Conservation (phyloP, 2,797 vertebrate species). For the Rhynchonycteris naso region DNA sequence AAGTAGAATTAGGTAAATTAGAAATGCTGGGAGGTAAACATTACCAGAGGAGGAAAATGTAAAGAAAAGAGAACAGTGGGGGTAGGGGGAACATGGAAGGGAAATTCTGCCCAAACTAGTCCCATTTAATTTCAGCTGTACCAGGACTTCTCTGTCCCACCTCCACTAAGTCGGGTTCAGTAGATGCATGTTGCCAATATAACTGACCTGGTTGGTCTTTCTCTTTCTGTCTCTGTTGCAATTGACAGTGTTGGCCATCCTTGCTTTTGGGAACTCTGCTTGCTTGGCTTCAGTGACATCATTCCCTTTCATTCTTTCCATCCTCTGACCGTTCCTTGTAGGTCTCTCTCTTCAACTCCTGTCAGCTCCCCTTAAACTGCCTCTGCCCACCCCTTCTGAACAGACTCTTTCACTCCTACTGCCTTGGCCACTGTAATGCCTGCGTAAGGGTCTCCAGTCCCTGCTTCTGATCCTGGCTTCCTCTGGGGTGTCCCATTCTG, state of each 20-base stretch:
- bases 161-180: not conserved
- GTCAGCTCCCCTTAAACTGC: not conserved
- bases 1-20: not conserved
- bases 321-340: slow-evolving; percentile 23
- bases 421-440: not conserved
- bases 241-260: not conserved
- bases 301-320: not conserved
- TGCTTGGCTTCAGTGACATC: not conserved
- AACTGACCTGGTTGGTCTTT: not conserved
- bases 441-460: not conserved
- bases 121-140: not conserved
- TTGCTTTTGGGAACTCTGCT: not conserved
- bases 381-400: not conserved
- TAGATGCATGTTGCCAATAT: not conserved
- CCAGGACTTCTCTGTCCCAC: not conserved
- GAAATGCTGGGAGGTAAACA: not conserved
- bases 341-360: not conserved
- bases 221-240: not conserved
- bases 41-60: not conserved
- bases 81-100: not conserved
- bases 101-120: not conserved
- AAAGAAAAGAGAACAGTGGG: not conserved
- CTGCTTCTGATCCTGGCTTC: not conserved
- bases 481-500: not conserved
- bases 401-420: not conserved